Evolutionary conservation across 1,140 invertebrate species (phyloP), one percentile per base, ranked within the genome.

Genomic region (Triops longicaudatus): DNA sequence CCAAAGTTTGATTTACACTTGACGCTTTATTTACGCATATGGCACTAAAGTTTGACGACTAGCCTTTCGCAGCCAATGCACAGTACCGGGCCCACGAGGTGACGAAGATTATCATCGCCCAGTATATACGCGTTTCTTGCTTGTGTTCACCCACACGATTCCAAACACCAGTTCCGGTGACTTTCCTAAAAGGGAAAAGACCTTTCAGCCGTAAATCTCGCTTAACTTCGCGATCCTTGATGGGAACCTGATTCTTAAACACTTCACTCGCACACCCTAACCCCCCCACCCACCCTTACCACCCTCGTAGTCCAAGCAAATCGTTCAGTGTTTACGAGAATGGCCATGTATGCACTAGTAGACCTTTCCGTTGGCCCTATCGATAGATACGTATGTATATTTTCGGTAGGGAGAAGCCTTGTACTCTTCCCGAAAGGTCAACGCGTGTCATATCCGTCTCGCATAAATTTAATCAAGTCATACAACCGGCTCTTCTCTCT

Each of bases 401-500:
- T 63, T 63, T 63, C 50, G 3, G 22, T 37, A 7, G 31, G 31
- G 50, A 63, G 22, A 63, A 44, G 11, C 43, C 50, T 63, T 63
- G 50, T 63, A 63, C 50, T 63, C 50, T 63, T 63, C 14, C 50
- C 50, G 17, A 63, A 63, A 63, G 50, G 50, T 63, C 50, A 63
- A 22, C 50, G 50, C 50, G 50, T 63, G 50, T 63, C 50, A 63
- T 63, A 63, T 63, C 50, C 50, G 50, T 63, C 50, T 63, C 50
- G 50, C 50, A 63, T 63, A 63, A 63, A 63, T 63, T 63, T 63
- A 63, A 63, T 63, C 50, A 63, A 63, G n/a, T 63, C 50, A 17
- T 63, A 63, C 17, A 63, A 63, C 50, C 17, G 50, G 50, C 50
- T 63, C 14, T 17, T 22, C 22, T 63, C 50, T 63, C 50, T 63